Evolutionary conservation across 2,113 vertebrate species (phyloP).

Genomic region (Tetrao urogallus): DNA sequence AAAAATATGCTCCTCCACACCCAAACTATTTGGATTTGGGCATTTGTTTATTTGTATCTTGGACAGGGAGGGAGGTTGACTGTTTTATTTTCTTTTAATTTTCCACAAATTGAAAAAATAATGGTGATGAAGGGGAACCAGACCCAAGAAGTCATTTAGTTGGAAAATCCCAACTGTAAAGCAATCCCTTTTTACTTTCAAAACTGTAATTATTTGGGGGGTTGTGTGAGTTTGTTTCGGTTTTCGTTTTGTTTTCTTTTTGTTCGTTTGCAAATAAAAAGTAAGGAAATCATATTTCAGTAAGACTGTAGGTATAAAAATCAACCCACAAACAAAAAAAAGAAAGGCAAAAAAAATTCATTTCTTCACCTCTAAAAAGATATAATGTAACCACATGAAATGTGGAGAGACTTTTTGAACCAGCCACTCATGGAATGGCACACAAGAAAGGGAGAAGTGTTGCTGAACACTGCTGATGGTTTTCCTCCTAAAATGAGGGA

Average conservation of each 20-base stretch:
- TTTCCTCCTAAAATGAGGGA: background rate
- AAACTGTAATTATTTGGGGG: background rate
- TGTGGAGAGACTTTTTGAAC: background rate
- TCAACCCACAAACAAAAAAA: background rate
- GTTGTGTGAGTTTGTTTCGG: background rate
- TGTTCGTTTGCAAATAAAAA: background rate
- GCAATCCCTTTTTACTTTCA: background rate
- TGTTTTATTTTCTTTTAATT: background rate
- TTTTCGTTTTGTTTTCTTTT: background rate
- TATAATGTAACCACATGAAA: background rate
- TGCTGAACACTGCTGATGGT: background rate
- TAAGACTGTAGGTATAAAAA: accelerated
- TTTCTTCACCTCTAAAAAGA: background rate
- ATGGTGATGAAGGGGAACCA: background rate
- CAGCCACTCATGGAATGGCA: background rate
- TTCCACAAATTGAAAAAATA: background rate
- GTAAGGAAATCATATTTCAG: background rate
- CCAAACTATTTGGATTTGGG: background rate
- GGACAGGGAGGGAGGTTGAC: background rate
- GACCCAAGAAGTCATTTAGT: background rate
- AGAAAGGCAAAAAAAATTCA: accelerated
- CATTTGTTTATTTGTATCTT: background rate
- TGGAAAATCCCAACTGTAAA: background rate
- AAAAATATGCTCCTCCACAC: background rate
- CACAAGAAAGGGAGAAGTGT: background rate